phyloP scores from a whole-genome alignment of 2,888 invertebrate species.

The Epinotia demarniana region DNA sequence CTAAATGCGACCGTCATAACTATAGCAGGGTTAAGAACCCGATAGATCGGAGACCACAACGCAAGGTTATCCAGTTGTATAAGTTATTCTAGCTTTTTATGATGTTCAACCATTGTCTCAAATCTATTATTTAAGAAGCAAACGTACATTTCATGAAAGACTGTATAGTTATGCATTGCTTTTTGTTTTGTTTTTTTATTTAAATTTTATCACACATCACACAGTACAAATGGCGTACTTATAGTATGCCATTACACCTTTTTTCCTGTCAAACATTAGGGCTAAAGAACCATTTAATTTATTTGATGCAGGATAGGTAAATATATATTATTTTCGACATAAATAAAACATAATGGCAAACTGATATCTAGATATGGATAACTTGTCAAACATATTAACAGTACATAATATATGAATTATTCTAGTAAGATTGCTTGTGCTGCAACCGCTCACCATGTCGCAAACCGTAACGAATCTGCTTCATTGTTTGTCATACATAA shows the following conservation, averaged over 20 bases:
- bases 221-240: too few species aligned
- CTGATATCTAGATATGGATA: too few species aligned
- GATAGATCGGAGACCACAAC: constrained; percentile 35
- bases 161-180: not conserved
- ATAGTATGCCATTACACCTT: too few species aligned
- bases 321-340: too few species aligned
- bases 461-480: constrained; percentile 67
- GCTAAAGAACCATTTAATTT: too few species aligned
- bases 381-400: too few species aligned
- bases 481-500: constrained; percentile 68
- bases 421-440: constrained; percentile 42
- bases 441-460: constrained; percentile 55
- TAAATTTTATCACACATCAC: too few species aligned
- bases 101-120: constrained; percentile 14
- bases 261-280: too few species aligned
- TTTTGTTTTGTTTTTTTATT: too few species aligned
- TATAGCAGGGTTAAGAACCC: constrained; percentile 23
- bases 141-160: not conserved
- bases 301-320: too few species aligned
- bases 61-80: constrained; percentile 45
- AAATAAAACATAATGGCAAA: too few species aligned
- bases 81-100: constrained; percentile 37
- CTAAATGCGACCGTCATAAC: constrained; percentile 4
- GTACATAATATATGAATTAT: too few species aligned
- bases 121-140: constrained; percentile 19